These are phyloP conservation scores for Carcharodon carcharias DNA, from an alignment of 2,797 vertebrate species.

Conservation along the genomic window DNA sequence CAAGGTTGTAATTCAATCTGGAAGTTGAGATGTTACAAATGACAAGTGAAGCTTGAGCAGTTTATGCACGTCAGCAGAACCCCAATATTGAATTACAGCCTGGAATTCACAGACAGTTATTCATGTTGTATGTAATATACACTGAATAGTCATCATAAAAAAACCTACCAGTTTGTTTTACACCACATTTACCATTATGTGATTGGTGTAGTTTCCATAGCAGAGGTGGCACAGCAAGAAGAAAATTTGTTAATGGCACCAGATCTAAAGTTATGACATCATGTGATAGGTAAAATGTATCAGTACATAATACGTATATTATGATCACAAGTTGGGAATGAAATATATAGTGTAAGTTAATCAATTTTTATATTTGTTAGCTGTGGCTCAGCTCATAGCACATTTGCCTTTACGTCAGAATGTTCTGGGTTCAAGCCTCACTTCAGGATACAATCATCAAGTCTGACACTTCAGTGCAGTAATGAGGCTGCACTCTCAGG, in stretches of 20 bases:
- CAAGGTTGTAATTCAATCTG: constrained; percentile 34
- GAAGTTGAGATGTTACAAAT: constrained; percentile 30
- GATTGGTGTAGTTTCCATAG: neutral
- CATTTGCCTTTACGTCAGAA: neutral
- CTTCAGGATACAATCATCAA: neutral
- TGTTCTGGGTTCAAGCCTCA: neutral
- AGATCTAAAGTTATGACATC: neutral
- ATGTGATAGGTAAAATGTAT: neutral
- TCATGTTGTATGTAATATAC: neutral
- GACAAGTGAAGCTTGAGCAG: constrained; percentile 24
- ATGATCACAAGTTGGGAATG: neutral
- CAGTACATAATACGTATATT: neutral
- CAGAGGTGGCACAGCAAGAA: neutral
- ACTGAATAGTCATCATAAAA: neutral
- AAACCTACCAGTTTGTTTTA: neutral
- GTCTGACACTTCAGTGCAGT: neutral
- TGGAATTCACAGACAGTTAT: constrained; percentile 24
- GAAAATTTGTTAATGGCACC: neutral
- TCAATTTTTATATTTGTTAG: neutral
- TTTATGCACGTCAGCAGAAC: constrained; percentile 36
- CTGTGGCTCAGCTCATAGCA: neutral
- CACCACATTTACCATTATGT: neutral
- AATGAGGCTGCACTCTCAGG: neutral
- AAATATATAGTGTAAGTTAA: no score
- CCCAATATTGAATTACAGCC: constrained; percentile 32